Percentiles rank a stretch among this genome's conserved stretches.
Evolutionary conservation across 2,797 vertebrate species (phyloP).

Genomic region (Myotis pilosus): DNA sequence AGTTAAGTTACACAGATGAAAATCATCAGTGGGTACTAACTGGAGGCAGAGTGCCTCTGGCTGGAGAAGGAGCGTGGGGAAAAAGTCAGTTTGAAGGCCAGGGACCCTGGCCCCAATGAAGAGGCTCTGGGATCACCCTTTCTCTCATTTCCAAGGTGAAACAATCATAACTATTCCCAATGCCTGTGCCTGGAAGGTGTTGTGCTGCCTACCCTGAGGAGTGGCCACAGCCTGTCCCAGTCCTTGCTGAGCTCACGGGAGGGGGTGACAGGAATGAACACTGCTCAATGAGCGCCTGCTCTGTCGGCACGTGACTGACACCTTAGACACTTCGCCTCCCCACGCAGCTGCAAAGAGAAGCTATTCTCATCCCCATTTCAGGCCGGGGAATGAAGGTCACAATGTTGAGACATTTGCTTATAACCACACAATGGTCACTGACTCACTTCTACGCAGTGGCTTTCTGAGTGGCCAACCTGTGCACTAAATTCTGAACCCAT

Average conservation of each 20-base stretch:
- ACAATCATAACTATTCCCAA: neutral
- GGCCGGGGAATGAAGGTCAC: neutral
- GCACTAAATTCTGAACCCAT: neutral
- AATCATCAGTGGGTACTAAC: neutral
- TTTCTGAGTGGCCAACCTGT: no score
- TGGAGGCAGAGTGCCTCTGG: neutral
- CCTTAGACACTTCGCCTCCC: neutral
- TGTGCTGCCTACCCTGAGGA: rapidly evolving
- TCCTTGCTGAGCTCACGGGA: neutral
- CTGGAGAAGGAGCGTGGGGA: neutral
- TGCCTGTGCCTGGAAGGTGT: neutral
- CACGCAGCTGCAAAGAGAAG: neutral
- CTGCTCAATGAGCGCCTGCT: neutral
- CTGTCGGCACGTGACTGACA: neutral
- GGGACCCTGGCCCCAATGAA: no score
- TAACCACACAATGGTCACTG: neutral
- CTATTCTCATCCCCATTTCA: neutral
- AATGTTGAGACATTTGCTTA: neutral
- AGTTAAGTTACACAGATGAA: neutral
- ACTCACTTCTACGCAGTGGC: no score
- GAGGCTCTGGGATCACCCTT: neutral
- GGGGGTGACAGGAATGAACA: neutral
- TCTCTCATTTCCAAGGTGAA: neutral
- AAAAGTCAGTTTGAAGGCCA: neutral
- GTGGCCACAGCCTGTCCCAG: rapidly evolving